phyloP scores from a whole-genome alignment of 2,797 vertebrate species.

The Aratinga solstitialis region DNA sequence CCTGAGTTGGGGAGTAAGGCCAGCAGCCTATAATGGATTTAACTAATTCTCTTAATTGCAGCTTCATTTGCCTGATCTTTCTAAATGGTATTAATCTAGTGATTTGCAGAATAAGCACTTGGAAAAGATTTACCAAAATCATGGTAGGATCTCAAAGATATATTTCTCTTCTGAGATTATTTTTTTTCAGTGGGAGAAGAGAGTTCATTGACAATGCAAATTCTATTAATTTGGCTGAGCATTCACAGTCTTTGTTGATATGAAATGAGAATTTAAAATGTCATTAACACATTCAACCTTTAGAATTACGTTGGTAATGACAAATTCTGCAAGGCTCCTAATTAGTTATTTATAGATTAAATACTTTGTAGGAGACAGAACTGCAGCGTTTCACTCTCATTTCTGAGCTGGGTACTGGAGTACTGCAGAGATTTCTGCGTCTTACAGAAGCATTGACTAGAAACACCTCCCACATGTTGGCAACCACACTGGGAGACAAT shows the following conservation, averaged over 20 bases:
- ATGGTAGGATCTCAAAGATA: constrained; percentile 45
- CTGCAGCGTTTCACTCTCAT: background rate
- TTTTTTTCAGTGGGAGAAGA: constrained; percentile 10
- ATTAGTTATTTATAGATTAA: constrained; percentile 25
- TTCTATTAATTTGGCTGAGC: constrained; percentile 45
- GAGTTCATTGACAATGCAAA: constrained; percentile 30
- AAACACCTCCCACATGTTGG: background rate
- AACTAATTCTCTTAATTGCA: constrained; percentile 71
- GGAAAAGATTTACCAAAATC: constrained; percentile 64
- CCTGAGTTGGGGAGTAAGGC: constrained; percentile 66
- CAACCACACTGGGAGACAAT: background rate
- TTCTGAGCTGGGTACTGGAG: background rate
- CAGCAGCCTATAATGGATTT: constrained; percentile 68
- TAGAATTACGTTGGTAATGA: background rate
- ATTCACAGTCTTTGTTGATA: background rate
- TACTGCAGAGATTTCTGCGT: background rate
- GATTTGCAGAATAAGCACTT: constrained; percentile 71
- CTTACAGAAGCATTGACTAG: background rate
- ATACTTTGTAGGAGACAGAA: background rate
- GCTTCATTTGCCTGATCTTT: constrained; percentile 72
- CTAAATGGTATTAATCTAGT: constrained; percentile 69
- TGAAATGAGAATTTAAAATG: constrained; percentile 42
- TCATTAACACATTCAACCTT: constrained; percentile 37
- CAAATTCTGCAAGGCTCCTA: constrained; percentile 14
- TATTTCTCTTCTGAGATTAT: constrained; percentile 2